phyloP scores from a whole-genome alignment of 2,888 invertebrate species.

The Heliconius cydno region DNA sequence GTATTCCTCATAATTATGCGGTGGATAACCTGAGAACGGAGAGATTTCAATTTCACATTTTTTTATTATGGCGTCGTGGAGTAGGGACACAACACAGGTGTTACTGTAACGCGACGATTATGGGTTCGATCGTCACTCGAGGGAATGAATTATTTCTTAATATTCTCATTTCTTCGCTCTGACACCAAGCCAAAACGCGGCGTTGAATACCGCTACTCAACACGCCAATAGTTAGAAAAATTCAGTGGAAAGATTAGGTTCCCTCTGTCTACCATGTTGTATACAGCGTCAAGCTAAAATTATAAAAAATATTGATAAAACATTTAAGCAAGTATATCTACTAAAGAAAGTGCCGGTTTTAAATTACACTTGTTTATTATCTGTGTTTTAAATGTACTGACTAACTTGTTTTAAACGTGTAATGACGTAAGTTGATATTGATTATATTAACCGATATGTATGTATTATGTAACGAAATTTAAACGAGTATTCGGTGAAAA shows the following conservation, averaged over 20 bases:
- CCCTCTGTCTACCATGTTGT: no score
- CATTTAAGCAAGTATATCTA: neutral
- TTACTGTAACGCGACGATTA: no score
- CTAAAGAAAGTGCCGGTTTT: neutral
- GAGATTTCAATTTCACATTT: neutral
- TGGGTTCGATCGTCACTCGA: no score
- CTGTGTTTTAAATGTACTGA: conserved; percentile 1
- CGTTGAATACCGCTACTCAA: no score
- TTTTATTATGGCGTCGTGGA: no score
- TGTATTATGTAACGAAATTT: neutral
- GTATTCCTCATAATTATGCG: conserved; percentile 69
- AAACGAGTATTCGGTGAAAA: no score
- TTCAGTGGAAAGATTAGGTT: no score
- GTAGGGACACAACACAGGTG: no score
- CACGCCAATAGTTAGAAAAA: no score
- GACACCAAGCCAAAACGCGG: no score
- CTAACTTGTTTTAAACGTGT: conserved; percentile 3
- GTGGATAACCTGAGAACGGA: conserved; percentile 60
- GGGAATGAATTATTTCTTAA: no score
- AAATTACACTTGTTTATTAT: conserved; percentile 7
- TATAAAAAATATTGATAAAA: neutral
- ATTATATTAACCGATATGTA: neutral
- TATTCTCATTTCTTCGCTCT: no score
- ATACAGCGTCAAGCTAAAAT: neutral
- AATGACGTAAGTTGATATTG: neutral